Evolutionary conservation across 2,797 vertebrate genomes (phyloP).

Genomic region (Gallirallus australis): DNA sequence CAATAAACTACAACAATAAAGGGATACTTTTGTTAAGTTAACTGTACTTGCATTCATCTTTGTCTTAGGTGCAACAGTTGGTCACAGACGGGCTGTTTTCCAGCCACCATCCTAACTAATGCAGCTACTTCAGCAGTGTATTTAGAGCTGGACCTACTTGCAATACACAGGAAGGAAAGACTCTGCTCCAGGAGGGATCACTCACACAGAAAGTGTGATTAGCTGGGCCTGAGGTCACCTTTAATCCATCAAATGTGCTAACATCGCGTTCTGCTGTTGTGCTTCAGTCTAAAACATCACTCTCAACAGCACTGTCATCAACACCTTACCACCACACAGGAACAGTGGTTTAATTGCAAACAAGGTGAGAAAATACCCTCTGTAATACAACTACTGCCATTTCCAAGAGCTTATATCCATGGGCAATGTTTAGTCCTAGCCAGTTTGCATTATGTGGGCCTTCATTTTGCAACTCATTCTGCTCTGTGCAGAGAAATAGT

Average conservation of each 20-base stretch:
- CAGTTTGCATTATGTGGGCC: too few species aligned
- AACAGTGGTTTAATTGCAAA: neutral
- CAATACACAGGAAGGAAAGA: neutral
- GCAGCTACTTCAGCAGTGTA: neutral
- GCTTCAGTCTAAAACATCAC: neutral
- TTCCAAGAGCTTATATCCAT: neutral
- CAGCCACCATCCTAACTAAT: neutral
- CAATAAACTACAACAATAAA: neutral
- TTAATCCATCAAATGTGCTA: neutral
- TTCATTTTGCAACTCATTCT: neutral
- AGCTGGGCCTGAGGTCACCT: neutral
- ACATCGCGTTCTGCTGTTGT: neutral
- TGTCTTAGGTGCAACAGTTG: neutral
- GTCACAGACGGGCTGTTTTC: neutral
- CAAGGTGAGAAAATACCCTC: neutral
- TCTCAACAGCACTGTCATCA: neutral
- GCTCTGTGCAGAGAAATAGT: neutral
- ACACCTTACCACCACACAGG: neutral
- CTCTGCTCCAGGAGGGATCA: neutral
- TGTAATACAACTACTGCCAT: neutral
- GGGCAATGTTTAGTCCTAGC: neutral
- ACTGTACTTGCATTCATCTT: neutral
- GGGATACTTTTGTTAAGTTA: neutral
- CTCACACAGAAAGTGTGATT: neutral
- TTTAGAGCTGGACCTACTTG: neutral